phyloP scores from a whole-genome alignment of 2,797 vertebrate species.

The Triplophysa bombifrons region DNA sequence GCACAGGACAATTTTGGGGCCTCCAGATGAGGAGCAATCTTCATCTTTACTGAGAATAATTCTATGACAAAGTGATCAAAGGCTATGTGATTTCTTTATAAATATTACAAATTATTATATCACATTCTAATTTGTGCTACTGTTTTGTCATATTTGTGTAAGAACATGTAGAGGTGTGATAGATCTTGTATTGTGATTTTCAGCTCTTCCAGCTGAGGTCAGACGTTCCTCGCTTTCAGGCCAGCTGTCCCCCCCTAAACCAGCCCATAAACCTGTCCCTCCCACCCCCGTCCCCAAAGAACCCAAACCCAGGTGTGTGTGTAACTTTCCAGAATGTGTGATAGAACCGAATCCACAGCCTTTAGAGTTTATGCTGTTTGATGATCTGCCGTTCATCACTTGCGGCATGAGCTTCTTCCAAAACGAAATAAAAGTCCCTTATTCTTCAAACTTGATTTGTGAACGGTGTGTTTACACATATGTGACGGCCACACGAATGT shows the following conservation, averaged over 20 bases:
- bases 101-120: no score
- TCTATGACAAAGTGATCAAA: no score
- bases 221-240: conserved; percentile 57
- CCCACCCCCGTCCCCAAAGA: conserved; percentile 62
- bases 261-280: conserved; percentile 57
- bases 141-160: not conserved
- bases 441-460: not conserved
- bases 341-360: not conserved
- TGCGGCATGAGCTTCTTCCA: not conserved
- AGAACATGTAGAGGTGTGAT: not conserved
- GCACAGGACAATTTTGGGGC: not conserved
- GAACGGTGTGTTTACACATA: not conserved
- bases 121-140: not conserved
- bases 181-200: not conserved
- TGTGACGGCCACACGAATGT: not conserved
- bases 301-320: conserved; percentile 63
- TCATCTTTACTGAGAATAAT: not conserved
- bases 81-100: not conserved
- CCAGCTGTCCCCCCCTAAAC: conserved; percentile 57
- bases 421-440: not conserved
- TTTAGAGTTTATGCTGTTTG: not conserved
- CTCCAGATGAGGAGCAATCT: not conserved
- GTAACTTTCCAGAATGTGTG: not conserved
- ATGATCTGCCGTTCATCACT: not conserved
- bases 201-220: conserved; percentile 53